Evolutionary conservation across 2,888 invertebrate species (phyloP).

Genomic region (Pyrgus malvae): DNA sequence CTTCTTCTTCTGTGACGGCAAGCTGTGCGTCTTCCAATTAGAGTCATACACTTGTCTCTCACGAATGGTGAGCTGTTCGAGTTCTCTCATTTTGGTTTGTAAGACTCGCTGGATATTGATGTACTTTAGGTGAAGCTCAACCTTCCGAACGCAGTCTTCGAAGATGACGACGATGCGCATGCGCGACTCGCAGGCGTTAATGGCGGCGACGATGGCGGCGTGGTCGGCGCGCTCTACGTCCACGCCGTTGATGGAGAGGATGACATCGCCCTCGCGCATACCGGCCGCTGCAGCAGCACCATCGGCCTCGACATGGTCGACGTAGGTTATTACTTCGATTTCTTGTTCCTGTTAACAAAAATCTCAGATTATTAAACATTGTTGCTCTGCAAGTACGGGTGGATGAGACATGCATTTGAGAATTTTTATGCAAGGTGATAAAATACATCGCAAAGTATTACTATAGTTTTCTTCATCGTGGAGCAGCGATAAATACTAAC

Average conservation of each 20-base stretch:
- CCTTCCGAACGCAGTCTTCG: conserved; percentile 97
- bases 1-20: conserved; percentile 92
- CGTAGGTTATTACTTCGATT: conserved; percentile 98
- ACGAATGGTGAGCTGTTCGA: conserved; percentile 90
- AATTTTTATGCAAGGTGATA: too few relatives aligned
- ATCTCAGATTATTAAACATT: too few relatives aligned
- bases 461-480: too few relatives aligned
- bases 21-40: conserved; percentile 94
- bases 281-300: conserved; percentile 96
- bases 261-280: conserved; percentile 98
- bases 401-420: too few relatives aligned
- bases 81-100: conserved; percentile 91
- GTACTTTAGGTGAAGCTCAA: conserved; percentile 95
- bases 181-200: conserved; percentile 92
- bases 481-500: too few relatives aligned
- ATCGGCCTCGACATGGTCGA: conserved; percentile 96
- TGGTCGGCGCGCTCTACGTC: conserved; percentile 98
- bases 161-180: conserved; percentile 98
- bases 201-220: conserved; percentile 94
- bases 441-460: too few relatives aligned
- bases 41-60: conserved; percentile 92
- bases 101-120: conserved; percentile 93
- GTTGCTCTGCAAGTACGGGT: too few relatives aligned
- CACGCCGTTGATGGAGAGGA: conserved; percentile 96
- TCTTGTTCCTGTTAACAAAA: conserved; percentile 86